Percentiles rank a stretch among this genome's conserved stretches.
These are phyloP conservation scores for Antitype chi DNA, from an alignment of 2,888 invertebrate species.

Conservation along the genomic window DNA sequence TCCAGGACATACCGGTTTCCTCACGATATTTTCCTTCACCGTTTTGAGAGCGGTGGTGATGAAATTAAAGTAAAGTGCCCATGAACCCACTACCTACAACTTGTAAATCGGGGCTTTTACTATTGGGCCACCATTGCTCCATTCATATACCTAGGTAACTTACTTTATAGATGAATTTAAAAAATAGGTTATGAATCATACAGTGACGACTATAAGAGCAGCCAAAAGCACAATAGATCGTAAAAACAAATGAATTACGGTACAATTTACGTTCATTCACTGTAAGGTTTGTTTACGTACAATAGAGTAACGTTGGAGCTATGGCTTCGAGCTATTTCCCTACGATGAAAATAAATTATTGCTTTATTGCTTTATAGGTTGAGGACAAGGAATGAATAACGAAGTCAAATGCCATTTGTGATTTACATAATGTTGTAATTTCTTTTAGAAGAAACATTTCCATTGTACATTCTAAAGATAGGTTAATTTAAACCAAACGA, in stretches of 20 bases:
- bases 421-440: slow-evolving; percentile 16
- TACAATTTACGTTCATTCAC: slow-evolving; percentile 52
- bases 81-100: neutral
- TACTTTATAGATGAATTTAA: neutral
- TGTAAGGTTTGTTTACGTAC: slow-evolving; percentile 37
- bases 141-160: neutral
- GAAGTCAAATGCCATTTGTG: slow-evolving; percentile 9
- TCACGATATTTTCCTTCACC: too few relatives aligned
- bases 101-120: neutral
- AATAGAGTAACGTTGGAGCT: slow-evolving; percentile 17
- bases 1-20: too few relatives aligned
- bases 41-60: neutral
- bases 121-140: neutral
- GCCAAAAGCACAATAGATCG: slow-evolving; percentile 9
- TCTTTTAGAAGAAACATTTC: slow-evolving; percentile 15
- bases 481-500: neutral
- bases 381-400: slow-evolving; percentile 29
- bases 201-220: neutral
- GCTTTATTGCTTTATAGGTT: slow-evolving; percentile 42
- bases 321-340: slow-evolving; percentile 15
- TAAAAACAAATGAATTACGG: slow-evolving; percentile 43
- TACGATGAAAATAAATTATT: slow-evolving; percentile 28
- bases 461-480: slow-evolving; percentile 3
- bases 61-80: neutral
- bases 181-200: too few relatives aligned